These are phyloP conservation scores for Menidia menidia DNA, from an alignment of 2,797 vertebrate genomes.

Conservation along the genomic window DNA sequence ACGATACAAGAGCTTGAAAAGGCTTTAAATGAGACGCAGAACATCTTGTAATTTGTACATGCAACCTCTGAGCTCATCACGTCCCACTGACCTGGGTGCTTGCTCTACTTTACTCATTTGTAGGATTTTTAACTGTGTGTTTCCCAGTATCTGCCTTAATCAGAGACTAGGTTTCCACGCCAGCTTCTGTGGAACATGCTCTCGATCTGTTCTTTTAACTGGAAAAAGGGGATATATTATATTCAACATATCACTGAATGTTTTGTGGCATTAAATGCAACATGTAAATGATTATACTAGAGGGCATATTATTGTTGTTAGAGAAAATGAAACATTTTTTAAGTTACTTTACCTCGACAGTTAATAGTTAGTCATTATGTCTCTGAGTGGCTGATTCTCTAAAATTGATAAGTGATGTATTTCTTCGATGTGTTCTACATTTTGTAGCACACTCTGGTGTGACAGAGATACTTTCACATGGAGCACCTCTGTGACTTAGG, in stretches of 20 bases:
- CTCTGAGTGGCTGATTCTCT: no score
- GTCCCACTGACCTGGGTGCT: constrained; percentile 18
- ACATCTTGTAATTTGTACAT: constrained; percentile 47
- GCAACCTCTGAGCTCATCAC: constrained; percentile 47
- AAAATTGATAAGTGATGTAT: no score
- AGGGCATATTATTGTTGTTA: no score
- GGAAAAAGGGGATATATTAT: neutral
- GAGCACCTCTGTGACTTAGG: no score
- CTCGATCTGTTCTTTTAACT: neutral
- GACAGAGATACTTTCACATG: no score
- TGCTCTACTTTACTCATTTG: constrained; percentile 37
- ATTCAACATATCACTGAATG: neutral
- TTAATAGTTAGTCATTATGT: no score
- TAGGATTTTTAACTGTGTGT: constrained; percentile 47
- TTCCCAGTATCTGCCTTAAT: constrained; percentile 32
- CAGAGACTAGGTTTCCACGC: constrained; percentile 17
- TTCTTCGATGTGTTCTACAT: no score
- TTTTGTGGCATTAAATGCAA: no score
- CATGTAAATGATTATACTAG: no score
- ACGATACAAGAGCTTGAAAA: constrained; percentile 11
- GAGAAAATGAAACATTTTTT: no score
- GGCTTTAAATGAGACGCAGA: constrained; percentile 11
- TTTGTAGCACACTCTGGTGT: no score
- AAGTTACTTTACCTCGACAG: no score
- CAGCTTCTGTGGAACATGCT: neutral